These are phyloP conservation scores for Alviniconcha marisindica DNA, from an alignment of 1,140 invertebrate genomes.

Conservation along the genomic window DNA sequence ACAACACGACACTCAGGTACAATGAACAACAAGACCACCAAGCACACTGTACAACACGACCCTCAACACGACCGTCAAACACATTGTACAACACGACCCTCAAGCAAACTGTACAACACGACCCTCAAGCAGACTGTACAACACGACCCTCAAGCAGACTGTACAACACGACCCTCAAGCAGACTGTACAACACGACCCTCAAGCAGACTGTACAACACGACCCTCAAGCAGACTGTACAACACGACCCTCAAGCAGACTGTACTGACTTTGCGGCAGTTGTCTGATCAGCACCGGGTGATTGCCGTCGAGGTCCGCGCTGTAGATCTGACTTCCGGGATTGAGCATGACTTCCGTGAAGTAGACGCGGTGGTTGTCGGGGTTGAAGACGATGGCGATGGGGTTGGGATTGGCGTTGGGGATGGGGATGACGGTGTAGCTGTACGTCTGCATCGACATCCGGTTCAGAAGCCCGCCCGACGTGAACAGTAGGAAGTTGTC, in stretches of 20 bases:
- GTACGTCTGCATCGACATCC: constrained; percentile 54
- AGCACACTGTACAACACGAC: too few species aligned
- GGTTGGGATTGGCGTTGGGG: constrained; percentile 27
- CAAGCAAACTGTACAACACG: too few species aligned
- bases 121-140: too few species aligned
- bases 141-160: too few species aligned
- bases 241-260: too few species aligned
- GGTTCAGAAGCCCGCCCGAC: constrained; percentile 42
- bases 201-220: too few species aligned
- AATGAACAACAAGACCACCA: too few species aligned
- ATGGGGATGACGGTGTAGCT: constrained; percentile 49
- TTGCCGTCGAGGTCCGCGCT: constrained; percentile 48
- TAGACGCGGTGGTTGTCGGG: constrained; percentile 43
- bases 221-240: too few species aligned
- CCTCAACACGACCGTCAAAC: too few species aligned
- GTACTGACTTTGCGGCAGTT: constrained; percentile 51
- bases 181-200: too few species aligned
- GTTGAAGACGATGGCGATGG: constrained; percentile 55
- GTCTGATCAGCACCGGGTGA: constrained; percentile 41
- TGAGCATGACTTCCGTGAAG: constrained; percentile 50
- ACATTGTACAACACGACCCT: not conserved
- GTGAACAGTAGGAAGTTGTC: constrained; percentile 55
- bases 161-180: too few species aligned
- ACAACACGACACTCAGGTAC: too few species aligned
- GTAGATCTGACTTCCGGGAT: constrained; percentile 41